phyloP scores from a whole-genome alignment of 2,888 invertebrate species.

The Plutella xylostella region DNA sequence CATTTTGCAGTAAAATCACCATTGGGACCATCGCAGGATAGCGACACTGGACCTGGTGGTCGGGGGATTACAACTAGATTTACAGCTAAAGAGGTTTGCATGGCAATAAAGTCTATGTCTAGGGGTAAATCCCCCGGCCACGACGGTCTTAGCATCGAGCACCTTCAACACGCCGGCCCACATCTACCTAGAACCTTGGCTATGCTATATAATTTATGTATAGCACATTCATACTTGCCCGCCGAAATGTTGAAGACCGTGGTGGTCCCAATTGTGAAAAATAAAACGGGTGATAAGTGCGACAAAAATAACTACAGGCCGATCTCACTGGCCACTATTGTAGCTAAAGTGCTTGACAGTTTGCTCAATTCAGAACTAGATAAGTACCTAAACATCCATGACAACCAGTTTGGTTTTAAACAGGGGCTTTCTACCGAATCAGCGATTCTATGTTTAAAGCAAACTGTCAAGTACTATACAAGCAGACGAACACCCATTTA shows the following conservation, averaged over 20 bases:
- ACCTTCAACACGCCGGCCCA: slow-evolving; percentile 14
- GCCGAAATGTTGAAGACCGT: slow-evolving; percentile 9
- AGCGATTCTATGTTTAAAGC: slow-evolving; percentile 13
- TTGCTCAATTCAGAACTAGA: slow-evolving; percentile 16
- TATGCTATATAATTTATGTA: slow-evolving; percentile 11
- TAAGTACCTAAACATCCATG: too few species aligned
- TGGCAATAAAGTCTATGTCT: slow-evolving; percentile 9
- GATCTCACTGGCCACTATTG: slow-evolving; percentile 19
- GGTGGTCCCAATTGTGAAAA: slow-evolving; percentile 14
- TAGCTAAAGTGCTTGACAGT: slow-evolving; percentile 17
- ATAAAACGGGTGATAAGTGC: slow-evolving; percentile 10
- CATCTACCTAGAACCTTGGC: slow-evolving; percentile 15
- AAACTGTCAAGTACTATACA: slow-evolving; percentile 19
- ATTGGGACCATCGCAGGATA: not conserved
- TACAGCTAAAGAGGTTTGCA: slow-evolving; percentile 4
- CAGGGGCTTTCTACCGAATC: not conserved
- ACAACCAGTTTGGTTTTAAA: too few species aligned
- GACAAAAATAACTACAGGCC: slow-evolving; percentile 20
- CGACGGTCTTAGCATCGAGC: slow-evolving; percentile 18
- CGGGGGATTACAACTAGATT: not conserved
- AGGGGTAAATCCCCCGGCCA: slow-evolving; percentile 19
- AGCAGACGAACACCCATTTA: slow-evolving; percentile 13
- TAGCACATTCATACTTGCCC: slow-evolving; percentile 11
- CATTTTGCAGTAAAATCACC: slow-evolving; percentile 11
- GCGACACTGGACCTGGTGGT: not conserved